A percentile compares a stretch with the other conserved stretches of the same genome.
phyloP scores from a whole-genome alignment of 2,888 invertebrate genomes.

The Chymomyza fuscimana region DNA sequence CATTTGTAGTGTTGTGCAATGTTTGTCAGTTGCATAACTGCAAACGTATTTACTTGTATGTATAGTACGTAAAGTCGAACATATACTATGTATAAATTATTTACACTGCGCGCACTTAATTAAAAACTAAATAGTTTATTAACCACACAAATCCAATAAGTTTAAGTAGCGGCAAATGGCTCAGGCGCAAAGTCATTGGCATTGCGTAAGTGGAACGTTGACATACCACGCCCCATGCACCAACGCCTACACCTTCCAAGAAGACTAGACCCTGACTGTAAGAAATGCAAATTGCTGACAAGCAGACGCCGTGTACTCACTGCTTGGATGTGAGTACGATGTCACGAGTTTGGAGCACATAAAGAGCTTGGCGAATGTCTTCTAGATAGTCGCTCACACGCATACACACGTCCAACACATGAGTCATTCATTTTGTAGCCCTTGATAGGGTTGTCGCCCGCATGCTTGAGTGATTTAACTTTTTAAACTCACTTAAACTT shows the following conservation, averaged over 20 bases:
- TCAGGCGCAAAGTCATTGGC: slow-evolving; percentile 5
- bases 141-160: slow-evolving; percentile 69
- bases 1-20: slow-evolving; percentile 12
- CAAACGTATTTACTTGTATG: slow-evolving; percentile 11
- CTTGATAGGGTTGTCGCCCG: slow-evolving; percentile 13
- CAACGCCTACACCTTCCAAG: slow-evolving; percentile 1
- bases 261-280: background rate
- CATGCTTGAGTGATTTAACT: slow-evolving; percentile 28
- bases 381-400: slow-evolving; percentile 18
- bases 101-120: slow-evolving; percentile 47
- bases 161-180: slow-evolving; percentile 33
- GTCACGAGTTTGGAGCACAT: background rate
- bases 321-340: too few relatives aligned
- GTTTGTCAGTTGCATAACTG: slow-evolving; percentile 28
- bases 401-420: slow-evolving; percentile 35
- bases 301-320: slow-evolving; percentile 6
- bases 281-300: slow-evolving; percentile 54
- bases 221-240: slow-evolving; percentile 2
- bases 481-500: slow-evolving; percentile 59
- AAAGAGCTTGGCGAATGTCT: slow-evolving; percentile 7
- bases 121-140: slow-evolving; percentile 61
- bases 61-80: too few relatives aligned
- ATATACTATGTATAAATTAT: slow-evolving; percentile 34
- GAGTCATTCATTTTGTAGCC: slow-evolving; percentile 38
- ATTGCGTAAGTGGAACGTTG: slow-evolving; percentile 5